A percentile compares a stretch with the other conserved stretches of the same genome.
phyloP scores from a whole-genome alignment of 92 coral and sea anemone genomes.

The Phenganax marumi region DNA sequence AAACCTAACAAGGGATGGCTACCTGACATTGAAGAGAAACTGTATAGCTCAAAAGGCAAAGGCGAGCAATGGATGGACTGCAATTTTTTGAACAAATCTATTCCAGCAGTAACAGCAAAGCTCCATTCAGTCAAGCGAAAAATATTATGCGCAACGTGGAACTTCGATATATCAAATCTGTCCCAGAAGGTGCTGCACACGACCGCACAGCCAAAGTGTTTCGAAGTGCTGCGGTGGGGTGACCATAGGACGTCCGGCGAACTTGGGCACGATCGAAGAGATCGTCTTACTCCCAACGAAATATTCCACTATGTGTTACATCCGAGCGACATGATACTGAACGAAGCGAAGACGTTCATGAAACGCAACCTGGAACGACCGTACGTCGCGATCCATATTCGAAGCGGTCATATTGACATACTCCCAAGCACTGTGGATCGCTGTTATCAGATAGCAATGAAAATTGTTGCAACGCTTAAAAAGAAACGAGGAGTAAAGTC shows the following conservation, averaged over 20 bases:
- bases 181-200: neutral
- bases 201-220: neutral
- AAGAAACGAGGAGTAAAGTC: no score
- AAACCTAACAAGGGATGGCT: neutral
- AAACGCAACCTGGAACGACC: neutral
- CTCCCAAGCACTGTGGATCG: no score
- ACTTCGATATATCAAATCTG: slow-evolving; percentile 1
- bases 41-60: neutral
- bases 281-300: neutral
- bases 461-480: no score
- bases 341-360: neutral
- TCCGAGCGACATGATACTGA: slow-evolving; percentile 1
- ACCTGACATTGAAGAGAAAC: neutral
- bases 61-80: neutral
- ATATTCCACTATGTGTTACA: neutral
- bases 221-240: neutral
- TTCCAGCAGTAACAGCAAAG: no score
- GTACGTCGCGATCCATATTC: no score
- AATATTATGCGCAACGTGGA: neutral
- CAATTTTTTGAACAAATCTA: neutral
- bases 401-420: no score
- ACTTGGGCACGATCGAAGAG: neutral
- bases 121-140: neutral
- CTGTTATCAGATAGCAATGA: no score
- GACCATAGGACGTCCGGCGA: neutral